phyloP scores from a whole-genome alignment of 2,888 invertebrate species.

The Nomada flava region DNA sequence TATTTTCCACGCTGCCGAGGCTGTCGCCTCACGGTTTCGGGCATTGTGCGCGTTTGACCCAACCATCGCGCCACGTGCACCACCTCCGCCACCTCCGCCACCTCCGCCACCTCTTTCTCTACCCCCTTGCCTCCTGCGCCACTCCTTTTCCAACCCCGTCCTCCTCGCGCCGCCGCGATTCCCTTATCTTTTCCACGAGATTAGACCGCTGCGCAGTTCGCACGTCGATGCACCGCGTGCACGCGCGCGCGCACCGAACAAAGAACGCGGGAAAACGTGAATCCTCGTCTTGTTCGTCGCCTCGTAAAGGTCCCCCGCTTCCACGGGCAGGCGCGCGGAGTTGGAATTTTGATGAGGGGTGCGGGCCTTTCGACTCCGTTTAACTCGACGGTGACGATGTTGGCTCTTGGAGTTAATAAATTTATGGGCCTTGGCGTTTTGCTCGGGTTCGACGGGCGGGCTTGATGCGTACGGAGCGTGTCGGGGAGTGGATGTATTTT shows the following conservation, averaged over 20 bases:
- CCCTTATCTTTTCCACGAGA: constrained; percentile 74
- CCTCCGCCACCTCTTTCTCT: constrained; percentile 49
- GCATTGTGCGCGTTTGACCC: constrained; percentile 72
- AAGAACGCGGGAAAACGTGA: constrained; percentile 44
- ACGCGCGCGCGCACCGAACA: constrained; percentile 45
- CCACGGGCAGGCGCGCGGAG: background rate
- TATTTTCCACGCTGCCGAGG: constrained; percentile 67
- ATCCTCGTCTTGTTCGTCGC: background rate
- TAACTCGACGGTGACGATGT: no score
- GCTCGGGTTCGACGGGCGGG: no score
- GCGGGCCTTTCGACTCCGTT: no score
- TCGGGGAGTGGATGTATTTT: no score
- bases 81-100: constrained; percentile 48
- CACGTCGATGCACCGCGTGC: constrained; percentile 58
- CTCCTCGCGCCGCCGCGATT: constrained; percentile 59
- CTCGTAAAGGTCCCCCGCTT: background rate
- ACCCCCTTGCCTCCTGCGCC: background rate
- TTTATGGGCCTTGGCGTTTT: background rate
- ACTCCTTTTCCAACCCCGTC: constrained; percentile 13
- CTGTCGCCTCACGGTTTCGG: constrained; percentile 61
- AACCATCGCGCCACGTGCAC: constrained; percentile 75
- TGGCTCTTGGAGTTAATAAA: background rate
- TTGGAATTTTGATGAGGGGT: constrained; percentile 11
- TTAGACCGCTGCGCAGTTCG: constrained; percentile 78
- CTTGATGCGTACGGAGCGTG: no score